Evolutionary conservation across 2,888 invertebrate genomes (phyloP).

Genomic region (Drepanosiphum platanoidis): DNA sequence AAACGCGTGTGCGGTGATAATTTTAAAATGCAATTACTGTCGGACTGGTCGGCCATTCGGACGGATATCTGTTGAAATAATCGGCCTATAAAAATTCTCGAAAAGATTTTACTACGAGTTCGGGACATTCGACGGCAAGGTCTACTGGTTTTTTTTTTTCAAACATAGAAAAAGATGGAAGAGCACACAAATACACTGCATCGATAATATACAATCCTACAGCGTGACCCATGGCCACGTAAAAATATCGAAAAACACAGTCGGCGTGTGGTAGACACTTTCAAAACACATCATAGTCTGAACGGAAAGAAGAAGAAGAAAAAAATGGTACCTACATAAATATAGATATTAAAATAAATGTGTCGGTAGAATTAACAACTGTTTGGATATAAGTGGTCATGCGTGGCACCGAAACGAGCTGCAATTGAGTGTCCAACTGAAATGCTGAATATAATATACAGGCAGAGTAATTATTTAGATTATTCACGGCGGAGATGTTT

Average conservation of each 20-base stretch:
- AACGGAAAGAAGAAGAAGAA: too few species aligned
- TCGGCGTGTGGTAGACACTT: neutral
- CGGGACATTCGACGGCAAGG: neutral
- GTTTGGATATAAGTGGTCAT: neutral
- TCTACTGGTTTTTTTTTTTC: neutral
- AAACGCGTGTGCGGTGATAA: neutral
- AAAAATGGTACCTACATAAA: neutral
- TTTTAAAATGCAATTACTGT: neutral
- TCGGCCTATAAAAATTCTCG: neutral
- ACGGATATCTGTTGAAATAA: slow-evolving; percentile 3
- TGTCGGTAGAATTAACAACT: neutral
- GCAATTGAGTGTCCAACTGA: slow-evolving; percentile 2
- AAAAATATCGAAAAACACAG: neutral
- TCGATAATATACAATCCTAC: neutral
- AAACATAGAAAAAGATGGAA: neutral
- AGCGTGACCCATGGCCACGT: neutral
- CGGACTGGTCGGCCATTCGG: neutral
- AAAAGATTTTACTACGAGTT: neutral
- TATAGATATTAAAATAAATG: neutral
- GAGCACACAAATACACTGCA: neutral
- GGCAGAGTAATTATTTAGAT: slow-evolving; percentile 21
- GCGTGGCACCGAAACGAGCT: neutral
- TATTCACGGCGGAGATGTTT: slow-evolving; percentile 19
- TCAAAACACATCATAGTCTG: neutral
- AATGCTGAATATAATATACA: neutral